phyloP scores from a whole-genome alignment of 2,113 vertebrate species.

The Tympanuchus pallidicinctus region DNA sequence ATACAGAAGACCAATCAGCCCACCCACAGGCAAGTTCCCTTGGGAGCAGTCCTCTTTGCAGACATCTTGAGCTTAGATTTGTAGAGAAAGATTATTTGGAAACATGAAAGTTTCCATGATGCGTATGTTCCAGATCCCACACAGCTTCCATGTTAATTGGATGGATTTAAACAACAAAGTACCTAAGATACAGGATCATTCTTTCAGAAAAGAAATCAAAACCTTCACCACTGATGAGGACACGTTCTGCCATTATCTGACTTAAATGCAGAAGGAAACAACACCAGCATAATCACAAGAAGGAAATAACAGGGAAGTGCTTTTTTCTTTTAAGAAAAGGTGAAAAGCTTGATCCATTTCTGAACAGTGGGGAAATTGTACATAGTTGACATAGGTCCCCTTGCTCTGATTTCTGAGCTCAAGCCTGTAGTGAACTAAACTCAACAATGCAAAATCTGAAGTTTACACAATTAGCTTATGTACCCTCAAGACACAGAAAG shows the following conservation, averaged over 20 bases:
- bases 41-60: slow-evolving; percentile 45
- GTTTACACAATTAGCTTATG: background rate
- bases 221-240: background rate
- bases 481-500: background rate
- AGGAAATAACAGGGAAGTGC: rapidly evolving
- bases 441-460: background rate
- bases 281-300: background rate
- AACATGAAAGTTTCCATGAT: slow-evolving; percentile 34
- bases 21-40: slow-evolving; percentile 34
- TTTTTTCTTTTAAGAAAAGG: background rate
- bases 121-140: slow-evolving; percentile 24
- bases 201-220: slow-evolving; percentile 42
- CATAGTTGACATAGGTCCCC: rapidly evolving
- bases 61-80: slow-evolving; percentile 15
- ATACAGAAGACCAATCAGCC: slow-evolving; percentile 11
- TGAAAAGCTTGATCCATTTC: background rate
- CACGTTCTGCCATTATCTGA: background rate
- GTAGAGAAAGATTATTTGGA: slow-evolving; percentile 28
- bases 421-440: background rate
- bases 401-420: background rate
- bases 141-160: slow-evolving; percentile 34
- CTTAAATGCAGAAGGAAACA: slow-evolving; percentile 11
- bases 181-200: background rate
- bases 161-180: background rate
- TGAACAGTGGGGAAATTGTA: background rate